Evolutionary conservation across 2,888 invertebrate species (phyloP).

Genomic region (Lepas anatifera): DNA sequence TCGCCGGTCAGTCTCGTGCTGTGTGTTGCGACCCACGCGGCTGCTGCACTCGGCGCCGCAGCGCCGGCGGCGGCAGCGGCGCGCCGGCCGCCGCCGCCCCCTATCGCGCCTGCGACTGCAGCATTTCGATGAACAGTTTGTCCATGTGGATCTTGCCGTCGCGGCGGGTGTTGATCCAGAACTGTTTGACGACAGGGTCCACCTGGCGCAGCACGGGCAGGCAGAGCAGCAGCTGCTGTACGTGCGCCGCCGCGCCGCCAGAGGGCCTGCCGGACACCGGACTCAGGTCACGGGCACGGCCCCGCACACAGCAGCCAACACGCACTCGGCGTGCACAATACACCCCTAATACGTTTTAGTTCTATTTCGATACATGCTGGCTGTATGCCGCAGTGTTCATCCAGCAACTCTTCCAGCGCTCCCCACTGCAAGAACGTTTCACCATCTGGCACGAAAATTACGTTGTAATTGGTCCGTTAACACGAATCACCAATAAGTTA

Average conservation of each 20-base stretch:
- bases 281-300: neutral
- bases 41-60: no score
- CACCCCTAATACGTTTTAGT: no score
- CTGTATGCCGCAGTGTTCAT: no score
- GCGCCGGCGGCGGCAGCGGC: neutral
- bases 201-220: slow-evolving; percentile 80
- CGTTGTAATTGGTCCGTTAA: no score
- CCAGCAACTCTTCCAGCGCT: no score
- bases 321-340: neutral
- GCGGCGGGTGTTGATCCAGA: slow-evolving; percentile 78
- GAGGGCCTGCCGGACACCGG: slow-evolving; percentile 28
- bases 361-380: no score
- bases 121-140: slow-evolving; percentile 92
- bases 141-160: slow-evolving; percentile 87
- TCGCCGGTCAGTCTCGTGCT: no score
- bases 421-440: no score
- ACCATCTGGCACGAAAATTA: no score
- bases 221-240: slow-evolving; percentile 74
- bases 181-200: slow-evolving; percentile 74
- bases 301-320: neutral
- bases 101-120: slow-evolving; percentile 51
- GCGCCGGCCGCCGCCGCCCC: neutral
- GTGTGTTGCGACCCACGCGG: no score
- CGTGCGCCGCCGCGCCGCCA: slow-evolving; percentile 40
- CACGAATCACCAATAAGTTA: no score